A percentile compares a stretch with the other conserved stretches of the same genome.
These are phyloP conservation scores for Junonia oenone DNA, from an alignment of 2,888 invertebrate genomes.

Conservation along the genomic window DNA sequence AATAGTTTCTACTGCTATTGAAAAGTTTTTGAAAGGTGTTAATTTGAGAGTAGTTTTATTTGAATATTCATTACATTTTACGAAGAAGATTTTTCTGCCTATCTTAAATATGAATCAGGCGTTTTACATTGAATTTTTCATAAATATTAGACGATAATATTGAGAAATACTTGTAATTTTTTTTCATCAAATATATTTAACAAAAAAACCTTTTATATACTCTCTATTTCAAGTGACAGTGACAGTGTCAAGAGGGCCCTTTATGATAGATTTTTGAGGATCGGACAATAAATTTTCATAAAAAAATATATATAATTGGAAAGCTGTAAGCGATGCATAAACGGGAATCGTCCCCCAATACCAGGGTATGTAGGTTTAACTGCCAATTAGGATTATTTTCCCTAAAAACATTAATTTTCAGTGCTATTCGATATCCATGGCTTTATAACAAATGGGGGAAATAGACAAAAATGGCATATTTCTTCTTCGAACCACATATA, in stretches of 20 bases:
- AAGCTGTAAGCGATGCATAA: constrained; percentile 62
- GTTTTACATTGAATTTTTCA: too few relatives aligned
- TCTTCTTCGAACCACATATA: too few relatives aligned
- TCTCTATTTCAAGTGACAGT: background rate
- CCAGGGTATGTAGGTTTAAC: constrained; percentile 72
- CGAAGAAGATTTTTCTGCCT: too few relatives aligned
- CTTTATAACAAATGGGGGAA: background rate
- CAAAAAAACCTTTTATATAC: too few relatives aligned
- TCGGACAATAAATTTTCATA: constrained; percentile 65
- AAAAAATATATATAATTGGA: constrained; percentile 36
- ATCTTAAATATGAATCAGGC: too few relatives aligned
- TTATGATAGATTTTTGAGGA: constrained; percentile 35
- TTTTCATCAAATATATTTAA: too few relatives aligned
- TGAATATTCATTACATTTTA: too few relatives aligned
- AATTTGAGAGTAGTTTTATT: too few relatives aligned
- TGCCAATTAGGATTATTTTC: constrained; percentile 39
- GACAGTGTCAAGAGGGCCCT: constrained; percentile 9
- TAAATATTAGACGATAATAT: too few relatives aligned
- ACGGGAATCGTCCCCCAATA: constrained; percentile 65
- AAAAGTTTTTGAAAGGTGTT: too few relatives aligned
- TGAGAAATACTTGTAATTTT: too few relatives aligned
- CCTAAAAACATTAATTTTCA: background rate
- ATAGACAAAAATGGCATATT: background rate
- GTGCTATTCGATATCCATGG: background rate
- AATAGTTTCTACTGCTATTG: too few relatives aligned